A percentile compares a stretch with the other conserved stretches of the same genome.
Evolutionary conservation across 1,140 invertebrate genomes (phyloP).

Genomic region (Mizuhopecten yessoensis): DNA sequence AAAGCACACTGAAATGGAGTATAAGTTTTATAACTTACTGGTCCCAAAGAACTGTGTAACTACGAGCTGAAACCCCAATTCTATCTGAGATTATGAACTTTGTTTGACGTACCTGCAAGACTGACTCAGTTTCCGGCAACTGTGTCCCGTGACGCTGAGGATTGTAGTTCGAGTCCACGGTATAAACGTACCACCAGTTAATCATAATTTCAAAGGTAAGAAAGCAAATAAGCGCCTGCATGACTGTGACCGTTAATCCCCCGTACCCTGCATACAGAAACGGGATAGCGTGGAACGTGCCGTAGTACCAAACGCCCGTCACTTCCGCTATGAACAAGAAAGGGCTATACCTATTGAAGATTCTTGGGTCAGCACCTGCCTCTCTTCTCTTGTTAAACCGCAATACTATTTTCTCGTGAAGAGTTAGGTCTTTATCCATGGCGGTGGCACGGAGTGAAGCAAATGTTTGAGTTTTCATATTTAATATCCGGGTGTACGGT

Average conservation of each 20-base stretch:
- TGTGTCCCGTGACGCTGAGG: neutral
- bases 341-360: neutral
- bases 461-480: neutral
- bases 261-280: neutral
- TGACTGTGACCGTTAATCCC: neutral
- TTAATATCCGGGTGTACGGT: neutral
- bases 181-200: neutral
- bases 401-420: neutral
- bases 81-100: too few species aligned
- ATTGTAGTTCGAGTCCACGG: neutral
- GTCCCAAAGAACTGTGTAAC: too few species aligned
- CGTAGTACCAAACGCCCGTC: slow-evolving; percentile 9
- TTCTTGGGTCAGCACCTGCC: neutral
- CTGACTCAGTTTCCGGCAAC: neutral
- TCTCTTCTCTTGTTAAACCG: neutral
- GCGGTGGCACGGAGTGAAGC: neutral
- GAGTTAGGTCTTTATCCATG: neutral
- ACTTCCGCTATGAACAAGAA: neutral
- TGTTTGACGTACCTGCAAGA: neutral
- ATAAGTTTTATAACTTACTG: too few species aligned
- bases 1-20: too few species aligned
- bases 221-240: neutral
- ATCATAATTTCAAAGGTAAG: neutral
- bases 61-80: too few species aligned
- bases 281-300: neutral